Evolutionary conservation across 2,113 vertebrate genomes (phyloP).

Genomic region (Ahaetulla prasina): DNA sequence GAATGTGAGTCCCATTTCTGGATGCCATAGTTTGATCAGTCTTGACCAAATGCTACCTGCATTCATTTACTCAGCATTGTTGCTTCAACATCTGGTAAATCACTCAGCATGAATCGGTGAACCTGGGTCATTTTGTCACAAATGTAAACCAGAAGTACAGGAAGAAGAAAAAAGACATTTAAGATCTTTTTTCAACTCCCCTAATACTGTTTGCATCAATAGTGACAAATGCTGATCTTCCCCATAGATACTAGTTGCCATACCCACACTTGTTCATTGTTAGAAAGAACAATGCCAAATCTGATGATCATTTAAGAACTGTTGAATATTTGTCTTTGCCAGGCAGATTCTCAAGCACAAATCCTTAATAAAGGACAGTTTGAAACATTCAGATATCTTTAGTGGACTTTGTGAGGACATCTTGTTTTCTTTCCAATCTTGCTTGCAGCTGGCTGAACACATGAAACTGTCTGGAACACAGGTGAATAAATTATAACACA

Average conservation of each 20-base stretch:
- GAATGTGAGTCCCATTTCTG: not conserved
- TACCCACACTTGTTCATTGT: not conserved
- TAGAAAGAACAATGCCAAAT: not conserved
- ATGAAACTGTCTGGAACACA: constrained; percentile 66
- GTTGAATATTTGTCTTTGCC: constrained; percentile 19
- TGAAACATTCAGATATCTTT: constrained; percentile 83
- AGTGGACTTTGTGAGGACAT: constrained; percentile 80
- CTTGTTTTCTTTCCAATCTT: constrained; percentile 75
- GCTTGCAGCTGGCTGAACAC: constrained; percentile 82
- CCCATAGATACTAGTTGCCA: not conserved
- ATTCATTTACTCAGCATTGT: not conserved
- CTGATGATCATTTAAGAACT: not conserved
- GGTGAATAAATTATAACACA: constrained; percentile 51
- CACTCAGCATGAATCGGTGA: not conserved
- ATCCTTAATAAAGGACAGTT: constrained; percentile 76
- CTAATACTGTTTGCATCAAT: not conserved
- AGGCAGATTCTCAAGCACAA: constrained; percentile 92
- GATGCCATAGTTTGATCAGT: not conserved
- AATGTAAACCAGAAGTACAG: not conserved
- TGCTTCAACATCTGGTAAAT: not conserved
- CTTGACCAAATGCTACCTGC: not conserved
- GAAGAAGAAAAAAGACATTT: not conserved
- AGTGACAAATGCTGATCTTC: not conserved
- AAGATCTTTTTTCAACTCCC: not conserved
- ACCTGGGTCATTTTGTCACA: not conserved